A percentile compares a stretch with the other conserved stretches of the same genome.
Evolutionary conservation across 2,113 vertebrate species (phyloP).

Genomic region (Pelecanoides urinatrix): DNA sequence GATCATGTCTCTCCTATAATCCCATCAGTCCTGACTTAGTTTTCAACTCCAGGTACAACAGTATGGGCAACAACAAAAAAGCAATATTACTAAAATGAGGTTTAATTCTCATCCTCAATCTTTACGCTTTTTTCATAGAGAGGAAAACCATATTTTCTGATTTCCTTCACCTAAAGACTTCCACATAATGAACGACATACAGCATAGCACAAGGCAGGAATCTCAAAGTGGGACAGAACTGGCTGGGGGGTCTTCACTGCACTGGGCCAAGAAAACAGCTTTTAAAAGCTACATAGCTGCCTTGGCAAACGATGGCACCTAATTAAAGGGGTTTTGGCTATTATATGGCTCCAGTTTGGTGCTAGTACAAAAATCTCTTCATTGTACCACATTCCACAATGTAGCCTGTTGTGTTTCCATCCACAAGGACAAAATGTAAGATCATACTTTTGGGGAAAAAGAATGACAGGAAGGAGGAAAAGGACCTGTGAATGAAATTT

Average conservation of each 20-base stretch:
- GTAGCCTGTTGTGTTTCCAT: not conserved
- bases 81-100: not conserved
- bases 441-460: not conserved
- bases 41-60: not conserved
- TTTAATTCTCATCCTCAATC: not conserved
- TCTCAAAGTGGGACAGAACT: not conserved
- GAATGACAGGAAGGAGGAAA: not conserved
- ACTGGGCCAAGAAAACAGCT: not conserved
- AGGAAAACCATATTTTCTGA: not conserved
- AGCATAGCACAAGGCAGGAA: not conserved
- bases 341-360: not conserved
- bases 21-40: not conserved
- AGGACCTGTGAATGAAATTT: not conserved
- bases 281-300: not conserved
- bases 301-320: not conserved
- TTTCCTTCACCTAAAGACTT: not conserved
- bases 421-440: not conserved
- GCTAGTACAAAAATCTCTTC: not conserved
- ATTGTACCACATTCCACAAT: not conserved
- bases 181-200: rapidly evolving
- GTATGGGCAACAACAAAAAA: not conserved
- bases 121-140: not conserved
- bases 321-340: not conserved
- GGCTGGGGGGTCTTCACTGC: rapidly evolving
- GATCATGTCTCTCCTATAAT: not conserved